Percentiles rank a stretch among this genome's conserved stretches.
Evolutionary conservation across 2,113 vertebrate species (phyloP).

Genomic region (Axis porcinus): DNA sequence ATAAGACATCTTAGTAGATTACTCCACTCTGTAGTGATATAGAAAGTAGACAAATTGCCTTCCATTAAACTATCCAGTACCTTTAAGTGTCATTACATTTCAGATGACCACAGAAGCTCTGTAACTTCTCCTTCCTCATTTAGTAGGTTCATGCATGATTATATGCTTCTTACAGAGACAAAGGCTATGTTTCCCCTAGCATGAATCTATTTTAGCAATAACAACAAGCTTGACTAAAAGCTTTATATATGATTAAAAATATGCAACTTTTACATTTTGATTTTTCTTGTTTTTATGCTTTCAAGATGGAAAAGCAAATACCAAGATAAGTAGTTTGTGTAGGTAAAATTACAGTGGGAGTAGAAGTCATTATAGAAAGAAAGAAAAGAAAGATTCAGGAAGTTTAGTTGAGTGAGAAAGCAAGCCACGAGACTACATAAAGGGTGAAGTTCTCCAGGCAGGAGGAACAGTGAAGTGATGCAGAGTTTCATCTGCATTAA

Average conservation of each 20-base stretch:
- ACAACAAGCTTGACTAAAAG: neutral
- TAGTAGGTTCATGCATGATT: neutral
- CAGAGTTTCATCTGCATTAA: neutral
- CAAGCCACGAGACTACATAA: neutral
- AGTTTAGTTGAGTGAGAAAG: neutral
- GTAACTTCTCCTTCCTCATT: neutral
- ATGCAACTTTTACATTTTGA: neutral
- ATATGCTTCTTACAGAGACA: neutral
- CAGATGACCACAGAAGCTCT: neutral
- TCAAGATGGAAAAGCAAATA: neutral
- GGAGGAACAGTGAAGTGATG: neutral
- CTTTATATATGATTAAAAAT: neutral
- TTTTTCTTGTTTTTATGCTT: neutral
- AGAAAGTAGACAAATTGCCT: neutral
- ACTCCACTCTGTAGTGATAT: neutral
- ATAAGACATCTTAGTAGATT: neutral
- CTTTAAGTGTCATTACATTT: neutral
- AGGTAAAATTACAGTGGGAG: neutral
- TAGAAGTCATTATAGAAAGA: neutral
- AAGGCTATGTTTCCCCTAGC: neutral
- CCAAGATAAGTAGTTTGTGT: neutral
- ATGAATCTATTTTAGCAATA: neutral
- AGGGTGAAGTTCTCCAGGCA: neutral
- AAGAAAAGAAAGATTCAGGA: neutral
- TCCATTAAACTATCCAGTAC: neutral